A percentile compares a stretch with the other conserved stretches of the same genome.
Evolutionary conservation across 2,888 invertebrate species (phyloP).

Genomic region (Calameuta filiformis): DNA sequence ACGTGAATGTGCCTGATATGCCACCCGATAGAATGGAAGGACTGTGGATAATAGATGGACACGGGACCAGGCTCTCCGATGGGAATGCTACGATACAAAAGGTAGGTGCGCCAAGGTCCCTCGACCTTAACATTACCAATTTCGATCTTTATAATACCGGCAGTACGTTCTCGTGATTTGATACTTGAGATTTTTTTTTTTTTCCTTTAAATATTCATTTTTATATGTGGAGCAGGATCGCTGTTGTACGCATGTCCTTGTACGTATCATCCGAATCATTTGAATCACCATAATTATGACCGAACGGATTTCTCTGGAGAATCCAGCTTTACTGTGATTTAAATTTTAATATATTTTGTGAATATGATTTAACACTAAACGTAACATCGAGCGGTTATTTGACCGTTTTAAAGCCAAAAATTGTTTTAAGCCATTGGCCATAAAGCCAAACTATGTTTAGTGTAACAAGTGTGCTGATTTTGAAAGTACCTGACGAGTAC

Average conservation of each 20-base stretch:
- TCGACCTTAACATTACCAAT: background rate
- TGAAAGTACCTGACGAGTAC: background rate
- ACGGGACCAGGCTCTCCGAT: background rate
- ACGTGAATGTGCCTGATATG: background rate
- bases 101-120: background rate
- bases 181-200: background rate
- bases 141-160: background rate
- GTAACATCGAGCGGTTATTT: no score
- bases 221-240: background rate
- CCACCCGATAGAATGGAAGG: background rate
- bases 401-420: no score
- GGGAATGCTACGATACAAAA: background rate
- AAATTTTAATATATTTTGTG: background rate
- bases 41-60: conserved; percentile 1
- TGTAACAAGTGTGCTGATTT: background rate
- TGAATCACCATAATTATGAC: background rate
- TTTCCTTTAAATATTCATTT: background rate
- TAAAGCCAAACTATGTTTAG: no score
- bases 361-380: background rate
- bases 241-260: background rate
- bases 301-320: background rate
- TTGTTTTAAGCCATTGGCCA: no score
- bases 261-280: background rate
- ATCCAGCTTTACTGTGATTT: background rate
- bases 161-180: background rate